A percentile compares a stretch with the other conserved stretches of the same genome.
Conservation (phyloP, 2,888 invertebrate genomes). For the Drosophila demipolita region DNA sequence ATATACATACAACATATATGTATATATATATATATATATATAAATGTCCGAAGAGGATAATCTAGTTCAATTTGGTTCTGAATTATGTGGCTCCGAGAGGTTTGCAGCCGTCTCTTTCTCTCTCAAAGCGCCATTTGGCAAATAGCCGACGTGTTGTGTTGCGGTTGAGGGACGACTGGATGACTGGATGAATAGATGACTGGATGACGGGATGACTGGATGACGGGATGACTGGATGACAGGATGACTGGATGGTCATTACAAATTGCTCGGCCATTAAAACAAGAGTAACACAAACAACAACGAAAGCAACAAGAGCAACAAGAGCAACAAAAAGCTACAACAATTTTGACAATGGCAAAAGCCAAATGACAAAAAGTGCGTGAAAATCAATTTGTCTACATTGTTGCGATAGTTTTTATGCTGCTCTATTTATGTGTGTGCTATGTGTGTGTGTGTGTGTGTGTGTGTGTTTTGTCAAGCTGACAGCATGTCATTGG, state of each 20-base stretch:
- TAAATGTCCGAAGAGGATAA: conserved; percentile 5
- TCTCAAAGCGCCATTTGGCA: conserved; percentile 35
- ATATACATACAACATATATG: background rate
- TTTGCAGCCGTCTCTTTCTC: conserved; percentile 13
- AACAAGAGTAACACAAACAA: conserved; percentile 28
- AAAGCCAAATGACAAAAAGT: conserved; percentile 54
- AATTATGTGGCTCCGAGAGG: conserved; percentile 5
- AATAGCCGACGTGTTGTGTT: conserved; percentile 43
- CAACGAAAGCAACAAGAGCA: conserved; percentile 11
- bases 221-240: background rate
- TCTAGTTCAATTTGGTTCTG: conserved; percentile 20
- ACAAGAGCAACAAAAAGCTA: conserved; percentile 3
- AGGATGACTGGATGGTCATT: conserved; percentile 24
- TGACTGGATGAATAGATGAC: conserved; percentile 11
- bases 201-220: background rate
- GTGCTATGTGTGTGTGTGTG: background rate
- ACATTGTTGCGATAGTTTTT: conserved; percentile 51
- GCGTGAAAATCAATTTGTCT: conserved; percentile 65
- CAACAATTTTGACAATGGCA: conserved; percentile 35
- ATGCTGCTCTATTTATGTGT: conserved; percentile 30
- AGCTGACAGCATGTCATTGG: conserved; percentile 35
- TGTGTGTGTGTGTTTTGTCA: conserved; percentile 22
- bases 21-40: background rate
- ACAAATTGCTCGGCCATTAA: conserved; percentile 55
- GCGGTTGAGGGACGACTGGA: conserved; percentile 32